Conservation (phyloP, 2,113 vertebrate genomes). For the Pteronura brasiliensis region DNA sequence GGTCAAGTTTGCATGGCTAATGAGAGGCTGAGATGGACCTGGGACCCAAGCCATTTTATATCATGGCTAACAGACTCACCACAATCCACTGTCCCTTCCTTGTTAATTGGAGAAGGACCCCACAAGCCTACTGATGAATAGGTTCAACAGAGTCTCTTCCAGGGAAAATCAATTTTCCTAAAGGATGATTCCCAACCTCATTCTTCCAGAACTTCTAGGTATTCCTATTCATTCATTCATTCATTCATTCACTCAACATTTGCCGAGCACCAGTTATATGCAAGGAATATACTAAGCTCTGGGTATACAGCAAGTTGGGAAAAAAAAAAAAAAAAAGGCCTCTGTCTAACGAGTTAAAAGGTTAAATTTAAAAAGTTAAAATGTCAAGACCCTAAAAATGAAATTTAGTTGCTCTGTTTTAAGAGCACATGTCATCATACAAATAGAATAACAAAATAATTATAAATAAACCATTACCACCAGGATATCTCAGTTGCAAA, state of each 20-base stretch:
- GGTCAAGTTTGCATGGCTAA: not conserved
- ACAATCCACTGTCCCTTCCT: not conserved
- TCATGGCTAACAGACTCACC: not conserved
- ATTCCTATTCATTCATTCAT: not conserved
- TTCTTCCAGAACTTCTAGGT: not conserved
- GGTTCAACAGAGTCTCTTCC: not conserved
- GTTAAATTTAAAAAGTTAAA: not conserved
- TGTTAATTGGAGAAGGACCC: not conserved
- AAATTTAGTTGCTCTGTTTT: not conserved
- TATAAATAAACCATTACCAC: not conserved
- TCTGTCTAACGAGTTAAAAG: not conserved
- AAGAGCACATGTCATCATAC: not conserved
- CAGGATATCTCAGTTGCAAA: not conserved
- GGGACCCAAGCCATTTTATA: not conserved
- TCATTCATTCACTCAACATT: not conserved
- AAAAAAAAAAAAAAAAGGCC: not conserved
- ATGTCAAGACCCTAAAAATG: not conserved
- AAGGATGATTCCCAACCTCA: not conserved
- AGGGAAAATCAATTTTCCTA: not conserved
- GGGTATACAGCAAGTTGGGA: not conserved
- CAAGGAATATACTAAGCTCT: not conserved
- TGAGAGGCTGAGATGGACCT: not conserved
- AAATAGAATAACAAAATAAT: conserved; percentile 26
- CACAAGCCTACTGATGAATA: not conserved
- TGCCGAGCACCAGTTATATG: not conserved